Evolutionary conservation across 2,113 vertebrate genomes (phyloP).

Genomic region (Ondatra zibethicus): DNA sequence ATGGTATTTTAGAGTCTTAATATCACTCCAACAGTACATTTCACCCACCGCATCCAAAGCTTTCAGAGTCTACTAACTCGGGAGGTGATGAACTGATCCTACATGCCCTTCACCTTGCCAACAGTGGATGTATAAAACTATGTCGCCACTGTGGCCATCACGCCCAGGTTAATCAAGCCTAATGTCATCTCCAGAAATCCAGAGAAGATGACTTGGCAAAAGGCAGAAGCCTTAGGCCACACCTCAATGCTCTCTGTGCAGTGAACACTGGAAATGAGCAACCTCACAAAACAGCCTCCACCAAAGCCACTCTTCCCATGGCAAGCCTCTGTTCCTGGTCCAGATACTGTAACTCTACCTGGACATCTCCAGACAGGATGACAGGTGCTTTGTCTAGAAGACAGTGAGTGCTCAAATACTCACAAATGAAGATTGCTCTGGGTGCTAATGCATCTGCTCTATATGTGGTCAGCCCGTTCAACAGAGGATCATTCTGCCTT

Average conservation of each 20-base stretch:
- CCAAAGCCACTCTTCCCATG: neutral
- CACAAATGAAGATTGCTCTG: neutral
- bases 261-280: neutral
- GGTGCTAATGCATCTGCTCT: neutral
- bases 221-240: neutral
- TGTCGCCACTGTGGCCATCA: neutral
- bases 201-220: neutral
- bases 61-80: neutral
- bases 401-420: fast-evolving
- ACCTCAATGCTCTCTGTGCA: neutral
- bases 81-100: neutral
- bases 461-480: too few relatives aligned
- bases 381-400: fast-evolving
- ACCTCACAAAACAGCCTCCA: too few relatives aligned
- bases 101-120: neutral
- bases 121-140: neutral
- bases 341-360: neutral
- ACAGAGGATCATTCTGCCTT: neutral
- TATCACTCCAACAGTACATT: neutral
- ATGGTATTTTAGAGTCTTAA: neutral
- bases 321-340: fast-evolving
- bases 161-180: conserved; percentile 23
- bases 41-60: neutral
- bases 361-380: neutral
- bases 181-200: conserved; percentile 37